Base-by-base conservation (phyloP, 2,888 invertebrate genomes). In the Griposia aprilina region DNA sequence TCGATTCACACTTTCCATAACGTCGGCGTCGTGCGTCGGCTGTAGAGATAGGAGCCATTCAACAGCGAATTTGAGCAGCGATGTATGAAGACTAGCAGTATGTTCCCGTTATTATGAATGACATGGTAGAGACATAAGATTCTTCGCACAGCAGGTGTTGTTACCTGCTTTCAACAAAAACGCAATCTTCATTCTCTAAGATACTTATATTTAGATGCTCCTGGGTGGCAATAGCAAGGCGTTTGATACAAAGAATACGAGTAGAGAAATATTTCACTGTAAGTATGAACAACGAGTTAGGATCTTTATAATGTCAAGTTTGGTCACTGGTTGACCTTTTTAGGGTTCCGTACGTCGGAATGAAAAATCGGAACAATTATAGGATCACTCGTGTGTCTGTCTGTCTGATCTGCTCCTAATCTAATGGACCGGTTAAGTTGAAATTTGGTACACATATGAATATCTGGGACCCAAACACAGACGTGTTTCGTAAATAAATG, bases 131-230 rank as follows among this genome's bases (percentile, higher is more conserved):
- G 67, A 48, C 45, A 50, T 41, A 30, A 36, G 45, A 71, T 71
- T 59, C 48, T 72, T 67, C 20, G 65, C 17, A 36, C 36, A 62
- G 74, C 87, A 88, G 87, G 85, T 85, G 85, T 67, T 57, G 66
- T 76, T 83, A 85, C 85, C 83, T 75, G 89, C 52, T 72, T 83
- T 80, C 30, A 74, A 88, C 66, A 88, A 88, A 87, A 83, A 83
- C 66, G 62, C 52, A 75, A 80, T 76, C 36, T 77, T 75, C 57
- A 73, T 86, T 73, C n/a, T 65, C 52, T 7, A 55, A 36, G 30
- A 36, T 82, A 36, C 68, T 57, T 76, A 72, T 63, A 45, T 15
- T 23, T 57, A 26, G 41, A 0, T 23, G 50, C 52, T 62, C 71
- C 45, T 72, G 62, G 78, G 78, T 85, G 76, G 77, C 17, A 41